Evolutionary conservation across 2,113 vertebrate species (phyloP), one percentile per base, ranked within the genome.

Genomic region (Hydrolagus affinis): DNA sequence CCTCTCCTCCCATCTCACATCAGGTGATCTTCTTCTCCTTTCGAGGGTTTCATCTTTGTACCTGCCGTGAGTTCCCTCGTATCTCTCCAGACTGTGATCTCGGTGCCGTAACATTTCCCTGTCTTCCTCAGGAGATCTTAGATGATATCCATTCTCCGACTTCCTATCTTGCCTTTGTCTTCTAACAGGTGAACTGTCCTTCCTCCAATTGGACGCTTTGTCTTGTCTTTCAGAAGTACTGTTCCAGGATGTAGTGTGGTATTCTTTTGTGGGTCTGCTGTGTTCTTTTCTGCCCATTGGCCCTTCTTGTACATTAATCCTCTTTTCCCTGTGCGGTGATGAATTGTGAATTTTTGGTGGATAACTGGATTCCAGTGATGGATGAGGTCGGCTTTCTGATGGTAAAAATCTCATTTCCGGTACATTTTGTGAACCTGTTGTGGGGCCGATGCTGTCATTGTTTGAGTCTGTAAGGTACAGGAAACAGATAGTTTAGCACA

Each of bases 391-490:
- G 92, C 94, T 94, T 89, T 90, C 87, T 0, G 88, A 87, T 86
- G 91, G 94, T 87, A 87, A 73, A 30, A 89, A 68, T 91, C 92
- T 98, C 95, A 98, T 92, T 99, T 97, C 95, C 96, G 95, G 91
- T 96, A 96, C 89, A 93, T 94, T 96, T 96, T 96, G 97, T 95
- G 97, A 91, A 93, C 96, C 91, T 94, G 94, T 64, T 94, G 92
- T 85, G 94, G 95, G 87, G 92, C 91, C 92, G 95, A 89, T 90
- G 94, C 94, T 89, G 95, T 95, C 94, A 93, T 91, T 91, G 95
- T 91, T 91, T 95, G 91, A 90, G 95, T 95, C 98, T 99, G 96
- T 88, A 94, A 94, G 91, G 96, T 88, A 95, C 87, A 94, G 23
- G 88, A 93, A 87, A 80, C 90, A 88, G 88, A 90, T 87, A 85